A percentile compares a stretch with the other conserved stretches of the same genome.
These are phyloP conservation scores for Sardina pilchardus DNA, from an alignment of 2,113 vertebrate genomes.

Conservation along the genomic window DNA sequence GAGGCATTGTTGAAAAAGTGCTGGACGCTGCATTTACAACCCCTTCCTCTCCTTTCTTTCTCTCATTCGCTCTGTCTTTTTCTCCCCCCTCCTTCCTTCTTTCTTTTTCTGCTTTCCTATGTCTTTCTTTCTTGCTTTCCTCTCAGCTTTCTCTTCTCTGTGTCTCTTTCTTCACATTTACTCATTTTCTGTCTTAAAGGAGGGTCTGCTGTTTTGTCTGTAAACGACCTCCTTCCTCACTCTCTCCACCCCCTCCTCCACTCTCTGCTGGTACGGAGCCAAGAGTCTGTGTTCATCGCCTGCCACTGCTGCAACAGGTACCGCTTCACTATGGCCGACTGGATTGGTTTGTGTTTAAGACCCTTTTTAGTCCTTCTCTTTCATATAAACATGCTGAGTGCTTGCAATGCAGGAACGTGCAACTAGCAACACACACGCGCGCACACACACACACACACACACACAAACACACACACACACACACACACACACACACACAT, in stretches of 20 bases:
- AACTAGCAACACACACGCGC: conserved; percentile 34
- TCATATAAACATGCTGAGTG: neutral
- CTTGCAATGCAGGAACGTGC: neutral
- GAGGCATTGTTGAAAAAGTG: conserved; percentile 70
- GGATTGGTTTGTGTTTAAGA: conserved; percentile 60
- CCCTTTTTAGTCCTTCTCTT: conserved; percentile 23
- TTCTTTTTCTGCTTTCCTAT: neutral
- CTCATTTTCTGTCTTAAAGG: neutral
- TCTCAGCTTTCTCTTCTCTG: conserved; percentile 48
- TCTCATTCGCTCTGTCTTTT: conserved; percentile 36
- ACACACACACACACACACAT: conserved; percentile 22
- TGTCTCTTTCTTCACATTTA: conserved; percentile 36
- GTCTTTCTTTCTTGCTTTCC: neutral
- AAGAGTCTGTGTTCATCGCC: conserved; percentile 65
- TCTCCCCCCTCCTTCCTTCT: neutral
- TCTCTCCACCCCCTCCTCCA: conserved; percentile 54
- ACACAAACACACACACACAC: neutral
- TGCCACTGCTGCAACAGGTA: conserved; percentile 55
- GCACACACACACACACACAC: conserved; percentile 20
- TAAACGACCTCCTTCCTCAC: conserved; percentile 51
- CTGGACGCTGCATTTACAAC: conserved; percentile 45
- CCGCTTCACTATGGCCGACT: conserved; percentile 62
- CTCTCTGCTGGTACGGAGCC: conserved; percentile 58
- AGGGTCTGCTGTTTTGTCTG: neutral
- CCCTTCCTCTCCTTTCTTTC: conserved; percentile 31